These are phyloP conservation scores for Propsilocerus akamusi DNA, from an alignment of 1,140 invertebrate species.

Conservation along the genomic window DNA sequence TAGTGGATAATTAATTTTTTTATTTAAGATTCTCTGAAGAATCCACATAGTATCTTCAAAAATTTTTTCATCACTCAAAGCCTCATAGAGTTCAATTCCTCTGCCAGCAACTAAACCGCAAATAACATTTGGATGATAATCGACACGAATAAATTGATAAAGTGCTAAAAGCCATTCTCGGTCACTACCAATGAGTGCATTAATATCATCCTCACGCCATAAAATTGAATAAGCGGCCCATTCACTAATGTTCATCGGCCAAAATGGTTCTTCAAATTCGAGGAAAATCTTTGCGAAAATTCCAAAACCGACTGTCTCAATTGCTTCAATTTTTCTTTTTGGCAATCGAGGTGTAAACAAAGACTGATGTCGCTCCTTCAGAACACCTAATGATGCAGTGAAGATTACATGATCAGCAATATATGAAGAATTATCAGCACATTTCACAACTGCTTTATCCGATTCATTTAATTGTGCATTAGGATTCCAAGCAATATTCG, in stretches of 20 bases:
- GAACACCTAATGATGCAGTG: conserved; percentile 45
- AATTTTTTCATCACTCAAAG: too few species aligned
- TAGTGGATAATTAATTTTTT: too few species aligned
- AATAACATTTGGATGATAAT: conserved; percentile 44
- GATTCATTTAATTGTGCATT: too few species aligned
- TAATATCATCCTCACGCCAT: conserved; percentile 30
- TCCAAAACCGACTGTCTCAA: conserved; percentile 44
- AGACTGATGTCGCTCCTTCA: conserved; percentile 35
- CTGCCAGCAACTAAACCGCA: conserved; percentile 41
- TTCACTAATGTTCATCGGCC: conserved; percentile 32
- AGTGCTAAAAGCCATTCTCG: conserved; percentile 48
- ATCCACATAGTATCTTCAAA: too few species aligned
- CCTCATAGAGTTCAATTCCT: conserved; percentile 28
- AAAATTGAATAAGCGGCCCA: conserved; percentile 26
- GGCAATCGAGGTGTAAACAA: conserved; percentile 43
- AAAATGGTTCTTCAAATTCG: conserved; percentile 41
- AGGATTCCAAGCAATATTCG: conserved; percentile 25
- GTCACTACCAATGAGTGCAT: too few species aligned
- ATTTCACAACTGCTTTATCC: conserved; percentile 28
- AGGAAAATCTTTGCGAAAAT: conserved; percentile 60
- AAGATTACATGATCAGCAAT: conserved; percentile 44
- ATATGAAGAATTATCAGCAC: conserved; percentile 35
- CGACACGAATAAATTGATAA: conserved; percentile 43
- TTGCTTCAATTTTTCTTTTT: conserved; percentile 33
- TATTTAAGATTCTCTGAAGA: too few species aligned